phyloP scores from a whole-genome alignment of 2,888 invertebrate species.

The Agrochola lychnidis region DNA sequence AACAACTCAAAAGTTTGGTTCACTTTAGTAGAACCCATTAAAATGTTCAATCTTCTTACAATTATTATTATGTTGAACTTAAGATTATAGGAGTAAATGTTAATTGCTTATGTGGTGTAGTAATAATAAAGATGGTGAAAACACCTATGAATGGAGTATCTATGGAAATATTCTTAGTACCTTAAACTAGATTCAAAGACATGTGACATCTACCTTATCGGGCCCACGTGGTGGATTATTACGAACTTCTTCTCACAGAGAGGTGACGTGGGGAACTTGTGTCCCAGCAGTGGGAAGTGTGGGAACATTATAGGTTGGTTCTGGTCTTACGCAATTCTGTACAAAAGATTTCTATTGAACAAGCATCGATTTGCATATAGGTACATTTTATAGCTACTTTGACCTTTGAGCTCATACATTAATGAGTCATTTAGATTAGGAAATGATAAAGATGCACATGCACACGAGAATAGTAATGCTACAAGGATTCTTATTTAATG shows the following conservation, averaged over 20 bases:
- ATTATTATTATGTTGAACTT: slow-evolving; percentile 5
- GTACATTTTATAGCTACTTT: too few relatives aligned
- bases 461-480: not conserved
- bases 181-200: not conserved
- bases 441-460: not conserved
- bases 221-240: not conserved
- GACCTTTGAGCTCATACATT: too few relatives aligned
- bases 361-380: too few relatives aligned
- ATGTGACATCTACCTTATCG: not conserved
- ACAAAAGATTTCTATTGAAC: not conserved
- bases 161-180: not conserved
- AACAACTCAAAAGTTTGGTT: slow-evolving; percentile 1
- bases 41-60: slow-evolving; percentile 19
- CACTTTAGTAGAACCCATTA: slow-evolving; percentile 21
- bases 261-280: not conserved
- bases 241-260: not conserved
- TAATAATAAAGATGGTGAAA: not conserved
- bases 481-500: too few relatives aligned
- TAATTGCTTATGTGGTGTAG: not conserved
- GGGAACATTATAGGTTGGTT: not conserved
- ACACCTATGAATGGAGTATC: not conserved
- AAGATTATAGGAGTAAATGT: not conserved
- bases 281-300: not conserved
- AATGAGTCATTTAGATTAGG: not conserved
- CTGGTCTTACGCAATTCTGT: not conserved